Base-by-base conservation (phyloP, 1,140 invertebrate species). In the Lamellibrachia luymesi region DNA sequence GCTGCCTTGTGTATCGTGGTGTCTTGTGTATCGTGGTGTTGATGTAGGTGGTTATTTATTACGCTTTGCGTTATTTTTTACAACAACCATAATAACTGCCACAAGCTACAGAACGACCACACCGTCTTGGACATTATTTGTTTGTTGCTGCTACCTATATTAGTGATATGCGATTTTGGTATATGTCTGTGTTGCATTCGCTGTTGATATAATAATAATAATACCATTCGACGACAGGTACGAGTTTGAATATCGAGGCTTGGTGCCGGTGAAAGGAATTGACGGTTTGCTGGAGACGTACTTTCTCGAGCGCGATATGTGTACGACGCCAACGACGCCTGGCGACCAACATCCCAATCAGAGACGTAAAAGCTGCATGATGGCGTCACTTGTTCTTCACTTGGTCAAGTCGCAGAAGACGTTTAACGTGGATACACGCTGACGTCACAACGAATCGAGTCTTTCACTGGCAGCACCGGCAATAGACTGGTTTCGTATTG, bases 211-310 rank as follows among this genome's bases (percentile, higher is more conserved):
- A 80, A 80, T 80, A 80, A 80, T 80, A 56, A 56, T 56, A 8
- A 80, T 80, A 22, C 13, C 64, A 80, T 96, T 99, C 0, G 95
- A 97, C 2, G 97, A 97, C 38, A 96, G 96, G 94, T 96, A 96
- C 94, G 95, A 96, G 92, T 96, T 96, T 94, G 95, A 95, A 93
- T 95, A 96, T 93, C 94, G 96, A 49, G 96, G 95, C 38, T 94
- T 95, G 89, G 95, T 96, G 17, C 94, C 94, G 92, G 95, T 96
- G 2, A 96, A 96, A 93, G 96, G 96, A n/a, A 96, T 80, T 22
- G 64, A 80, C 64, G 64, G 64, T 4, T 80, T 80, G 64, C 64
- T 80, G 64, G 64, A 80, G 64, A 80, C 64, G 13, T 80, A 80
- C 17, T 80, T 80, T 22, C 64, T 80, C 13, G 64, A 80, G 64